Conservation (phyloP, 2,888 invertebrate species). For the Drosophila mettleri region DNA sequence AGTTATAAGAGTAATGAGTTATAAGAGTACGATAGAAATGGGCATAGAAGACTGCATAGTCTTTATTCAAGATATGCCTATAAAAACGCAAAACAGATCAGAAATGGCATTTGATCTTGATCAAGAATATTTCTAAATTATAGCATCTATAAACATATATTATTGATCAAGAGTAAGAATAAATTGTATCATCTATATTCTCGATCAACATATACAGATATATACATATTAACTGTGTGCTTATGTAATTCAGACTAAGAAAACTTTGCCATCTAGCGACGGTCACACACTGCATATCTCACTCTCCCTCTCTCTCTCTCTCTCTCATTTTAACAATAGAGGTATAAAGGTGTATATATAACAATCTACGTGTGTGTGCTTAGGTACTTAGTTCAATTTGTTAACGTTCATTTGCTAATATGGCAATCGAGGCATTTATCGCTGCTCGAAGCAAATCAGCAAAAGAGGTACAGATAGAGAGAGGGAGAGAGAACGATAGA, state of each 20-base stretch:
- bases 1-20: neutral
- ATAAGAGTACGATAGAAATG: too few species aligned
- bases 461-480: neutral
- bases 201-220: neutral
- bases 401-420: conserved; percentile 23
- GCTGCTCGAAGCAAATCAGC: conserved; percentile 1
- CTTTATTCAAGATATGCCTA: too few species aligned
- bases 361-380: neutral
- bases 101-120: neutral
- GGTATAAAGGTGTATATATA: neutral
- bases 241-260: neutral
- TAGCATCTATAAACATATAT: too few species aligned
- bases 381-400: conserved; percentile 6
- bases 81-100: too few species aligned
- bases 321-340: neutral
- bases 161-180: too few species aligned
- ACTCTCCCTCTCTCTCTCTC: neutral
- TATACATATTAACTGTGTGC: neutral
- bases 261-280: conserved; percentile 11
- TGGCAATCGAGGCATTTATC: conserved; percentile 26
- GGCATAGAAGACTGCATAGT: too few species aligned
- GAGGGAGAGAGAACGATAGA: conserved; percentile 8
- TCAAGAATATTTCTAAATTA: neutral
- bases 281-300: neutral
- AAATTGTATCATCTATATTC: too few species aligned